These are phyloP conservation scores for Cheilosia urbana DNA, from an alignment of 2,888 invertebrate genomes.

Conservation along the genomic window DNA sequence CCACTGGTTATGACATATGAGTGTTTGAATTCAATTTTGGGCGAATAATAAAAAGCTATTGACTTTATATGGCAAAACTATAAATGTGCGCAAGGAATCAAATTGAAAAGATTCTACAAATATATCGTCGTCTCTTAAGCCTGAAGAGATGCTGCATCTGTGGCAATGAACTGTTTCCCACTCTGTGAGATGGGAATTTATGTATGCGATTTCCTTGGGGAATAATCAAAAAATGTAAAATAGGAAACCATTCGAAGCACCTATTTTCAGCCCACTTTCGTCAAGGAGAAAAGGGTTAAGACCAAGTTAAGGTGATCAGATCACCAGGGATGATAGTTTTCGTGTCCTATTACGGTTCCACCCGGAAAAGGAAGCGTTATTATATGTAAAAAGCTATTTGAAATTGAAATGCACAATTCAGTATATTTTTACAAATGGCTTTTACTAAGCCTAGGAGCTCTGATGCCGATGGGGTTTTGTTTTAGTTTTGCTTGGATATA, in stretches of 20 bases:
- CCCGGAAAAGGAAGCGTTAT: no score
- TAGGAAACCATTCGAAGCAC: slow-evolving; percentile 39
- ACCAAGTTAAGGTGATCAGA: neutral
- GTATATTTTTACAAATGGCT: no score
- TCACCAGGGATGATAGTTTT: neutral
- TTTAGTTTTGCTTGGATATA: no score
- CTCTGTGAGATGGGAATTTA: slow-evolving; percentile 34
- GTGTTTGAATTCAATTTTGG: slow-evolving; percentile 74
- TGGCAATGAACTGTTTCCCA: slow-evolving; percentile 50
- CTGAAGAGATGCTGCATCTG: neutral
- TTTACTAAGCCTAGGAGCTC: no score
- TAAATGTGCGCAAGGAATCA: slow-evolving; percentile 55
- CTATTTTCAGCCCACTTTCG: slow-evolving; percentile 7
- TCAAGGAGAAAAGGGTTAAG: neutral
- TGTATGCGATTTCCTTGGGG: slow-evolving; percentile 42
- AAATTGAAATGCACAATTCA: no score
- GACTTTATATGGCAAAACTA: slow-evolving; percentile 68
- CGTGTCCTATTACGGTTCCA: neutral
- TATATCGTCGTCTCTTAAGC: neutral
- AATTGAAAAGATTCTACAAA: slow-evolving; percentile 44
- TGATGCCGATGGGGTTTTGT: no score
- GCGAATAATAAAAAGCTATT: slow-evolving; percentile 68
- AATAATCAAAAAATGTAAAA: slow-evolving; percentile 69
- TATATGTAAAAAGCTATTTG: no score
- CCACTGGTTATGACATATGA: slow-evolving; percentile 72